Percentiles rank a stretch among this genome's conserved stretches.
These are phyloP conservation scores for Lasiurus borealis DNA, from an alignment of 2,113 vertebrate species.

Conservation along the genomic window DNA sequence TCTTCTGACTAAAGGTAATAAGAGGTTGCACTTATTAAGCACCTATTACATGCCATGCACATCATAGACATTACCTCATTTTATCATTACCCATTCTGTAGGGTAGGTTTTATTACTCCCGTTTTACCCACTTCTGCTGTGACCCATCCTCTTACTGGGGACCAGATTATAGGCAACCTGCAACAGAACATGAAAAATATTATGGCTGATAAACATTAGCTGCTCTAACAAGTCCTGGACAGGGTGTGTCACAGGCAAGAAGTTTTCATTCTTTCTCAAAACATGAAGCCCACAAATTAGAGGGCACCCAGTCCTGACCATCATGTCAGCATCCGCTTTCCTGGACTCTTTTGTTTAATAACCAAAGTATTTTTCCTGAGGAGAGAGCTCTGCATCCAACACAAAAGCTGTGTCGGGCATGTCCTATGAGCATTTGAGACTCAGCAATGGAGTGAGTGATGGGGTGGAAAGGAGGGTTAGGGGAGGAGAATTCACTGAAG, in stretches of 20 bases:
- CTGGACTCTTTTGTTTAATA: conserved; percentile 60
- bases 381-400: conserved; percentile 45
- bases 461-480: background rate
- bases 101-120: conserved; percentile 52
- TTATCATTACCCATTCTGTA: background rate
- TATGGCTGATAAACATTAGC: background rate
- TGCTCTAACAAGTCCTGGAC: conserved; percentile 57
- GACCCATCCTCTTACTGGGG: background rate
- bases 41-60: background rate
- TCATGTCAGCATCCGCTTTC: conserved; percentile 11
- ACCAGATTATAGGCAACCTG: conserved; percentile 13
- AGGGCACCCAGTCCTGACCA: background rate
- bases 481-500: background rate
- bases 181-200: conserved; percentile 56
- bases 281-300: conserved; percentile 69
- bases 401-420: conserved; percentile 42
- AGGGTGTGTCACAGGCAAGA: conserved; percentile 53
- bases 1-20: conserved; percentile 56
- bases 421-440: conserved; percentile 8
- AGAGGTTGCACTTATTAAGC: conserved; percentile 55
- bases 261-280: conserved; percentile 61
- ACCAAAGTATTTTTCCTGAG: conserved; percentile 37
- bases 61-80: conserved; percentile 59
- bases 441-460: background rate
- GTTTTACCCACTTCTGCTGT: conserved; percentile 3